Base-by-base conservation (phyloP, 2,113 vertebrate species). In the Gopherus flavomarginatus region DNA sequence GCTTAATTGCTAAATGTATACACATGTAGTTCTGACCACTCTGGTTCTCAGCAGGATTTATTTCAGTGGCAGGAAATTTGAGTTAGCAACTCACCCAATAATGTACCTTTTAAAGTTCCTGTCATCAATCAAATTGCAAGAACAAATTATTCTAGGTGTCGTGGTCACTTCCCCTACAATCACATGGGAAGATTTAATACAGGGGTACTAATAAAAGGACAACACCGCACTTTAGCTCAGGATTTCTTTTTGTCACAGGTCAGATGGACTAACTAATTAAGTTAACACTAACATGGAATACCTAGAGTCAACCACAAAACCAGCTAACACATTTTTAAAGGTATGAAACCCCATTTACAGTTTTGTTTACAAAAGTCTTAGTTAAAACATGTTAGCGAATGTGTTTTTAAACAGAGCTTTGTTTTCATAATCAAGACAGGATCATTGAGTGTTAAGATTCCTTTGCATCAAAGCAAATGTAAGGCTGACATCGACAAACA, bases 381-480 rank as follows among this genome's bases (percentile, higher is more conserved):
- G 53, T 44, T 90, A 47, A 69, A n/a, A 38, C 0, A 11, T 0
- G 77, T 1, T 69, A 27, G 1, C 0, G 0, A 54, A 85, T 86
- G 31, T 9, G 59, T 52, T 83, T 82, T 6, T 77, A 27, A 69
- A 53, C 54, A 49, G 62, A 77, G 38, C 56, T 62, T 13, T 88
- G 9, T 27, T 75, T 6, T 81, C 42, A 42, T 72, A 80, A 42
- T 31, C 44, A 0, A 92, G 57, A 72, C 21, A 88, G 81, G 29
- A 1, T 5, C 62, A 83, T 2, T 29, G 22, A 80, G 38, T 19
- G n/a, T 3, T 77, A 93, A 54, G 3, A 38, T n/a, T 14, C 54
- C 53, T 50, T 50, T 77, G 50, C 86, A 47, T 26, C 26, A 27
- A 77, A 77, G 26, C 38, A 47, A 24, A 22, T 6, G 49, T 0